Base-by-base conservation (phyloP, 2,888 invertebrate genomes). In the Oxycera nigricornis region DNA sequence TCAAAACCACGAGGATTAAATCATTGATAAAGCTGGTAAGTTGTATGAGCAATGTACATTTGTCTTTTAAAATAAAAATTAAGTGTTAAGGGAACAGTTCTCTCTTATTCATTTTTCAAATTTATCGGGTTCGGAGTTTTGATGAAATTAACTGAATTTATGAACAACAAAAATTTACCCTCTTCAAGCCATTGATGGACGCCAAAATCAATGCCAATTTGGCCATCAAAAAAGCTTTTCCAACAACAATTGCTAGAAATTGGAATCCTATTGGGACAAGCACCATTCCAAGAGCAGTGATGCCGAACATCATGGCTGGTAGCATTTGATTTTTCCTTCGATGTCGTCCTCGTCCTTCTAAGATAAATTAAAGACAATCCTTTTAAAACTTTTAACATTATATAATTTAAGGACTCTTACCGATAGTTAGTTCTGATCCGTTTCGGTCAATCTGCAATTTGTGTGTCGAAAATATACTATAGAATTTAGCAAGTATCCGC, bases 181-280 rank as follows among this genome's bases (percentile, higher is more conserved):
- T 91, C 83, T 92, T 94, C 7, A 94, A 84, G 14, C 93, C 93
- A 82, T 93, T 93, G 77, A 94, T 92, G 0, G 93, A 92, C 1
- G 93, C 92, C 11, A 94, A 85, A 62, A 94, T 87, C 3, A 94
- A 85, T 0, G 94, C 94, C 90, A 94, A 91, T 86, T 94, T 94
- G 1, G 94, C 92, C 22, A 94, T 85, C 0, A 94, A 84, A 2
- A 94, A 83, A 0, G 94, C 94, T 82, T 94, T 94, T 31, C 94
- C 94, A 3, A 93, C 93, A 1, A 94, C 87, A 0, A 94, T 91
- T 0, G 94, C 93, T 0, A 94, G 87, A 83, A 94, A 91, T 83
- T 94, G 94, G 82, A 94, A 94, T 14, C 94, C 94, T 90, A 94
- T 90, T 0, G 94, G 94, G 14, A 94, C 87, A 0, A 94, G 82